Evolutionary conservation across 1,140 invertebrate genomes (phyloP).

Genomic region (Bemisia tabaci): DNA sequence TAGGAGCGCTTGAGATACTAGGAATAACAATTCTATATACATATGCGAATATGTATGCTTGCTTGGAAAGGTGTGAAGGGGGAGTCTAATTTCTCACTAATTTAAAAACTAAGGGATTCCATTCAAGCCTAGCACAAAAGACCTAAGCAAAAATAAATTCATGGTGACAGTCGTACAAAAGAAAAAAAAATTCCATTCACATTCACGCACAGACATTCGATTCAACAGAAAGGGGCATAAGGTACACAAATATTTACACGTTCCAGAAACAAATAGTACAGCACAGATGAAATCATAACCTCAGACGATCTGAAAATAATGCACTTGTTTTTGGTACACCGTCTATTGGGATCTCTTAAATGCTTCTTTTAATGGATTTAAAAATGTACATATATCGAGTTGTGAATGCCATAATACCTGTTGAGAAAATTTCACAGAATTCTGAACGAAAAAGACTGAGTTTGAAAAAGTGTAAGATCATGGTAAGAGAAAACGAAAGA

Average conservation of each 20-base stretch:
- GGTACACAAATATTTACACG: not conserved
- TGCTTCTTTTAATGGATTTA: too few species aligned
- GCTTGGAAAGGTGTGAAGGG: not conserved
- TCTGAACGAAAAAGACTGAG: too few species aligned
- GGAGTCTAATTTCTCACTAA: not conserved
- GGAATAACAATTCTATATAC: not conserved
- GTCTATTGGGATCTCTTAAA: too few species aligned
- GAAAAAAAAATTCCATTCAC: not conserved
- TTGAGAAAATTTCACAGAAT: too few species aligned
- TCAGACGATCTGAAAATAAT: not conserved
- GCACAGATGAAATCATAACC: not conserved
- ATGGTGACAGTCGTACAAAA: too few species aligned
- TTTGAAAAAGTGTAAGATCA: too few species aligned
- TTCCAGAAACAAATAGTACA: not conserved
- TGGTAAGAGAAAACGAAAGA: too few species aligned
- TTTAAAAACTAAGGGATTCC: not conserved
- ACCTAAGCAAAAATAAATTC: not conserved
- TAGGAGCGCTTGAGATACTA: not conserved
- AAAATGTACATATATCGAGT: too few species aligned
- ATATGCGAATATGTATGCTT: not conserved
- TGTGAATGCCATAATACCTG: too few species aligned
- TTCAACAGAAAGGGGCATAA: not conserved
- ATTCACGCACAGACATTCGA: not conserved
- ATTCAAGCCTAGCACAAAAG: not conserved
- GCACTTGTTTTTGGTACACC: too few species aligned